Conservation (phyloP, 1,140 invertebrate species). For the Neoseiulus cucumeris region DNA sequence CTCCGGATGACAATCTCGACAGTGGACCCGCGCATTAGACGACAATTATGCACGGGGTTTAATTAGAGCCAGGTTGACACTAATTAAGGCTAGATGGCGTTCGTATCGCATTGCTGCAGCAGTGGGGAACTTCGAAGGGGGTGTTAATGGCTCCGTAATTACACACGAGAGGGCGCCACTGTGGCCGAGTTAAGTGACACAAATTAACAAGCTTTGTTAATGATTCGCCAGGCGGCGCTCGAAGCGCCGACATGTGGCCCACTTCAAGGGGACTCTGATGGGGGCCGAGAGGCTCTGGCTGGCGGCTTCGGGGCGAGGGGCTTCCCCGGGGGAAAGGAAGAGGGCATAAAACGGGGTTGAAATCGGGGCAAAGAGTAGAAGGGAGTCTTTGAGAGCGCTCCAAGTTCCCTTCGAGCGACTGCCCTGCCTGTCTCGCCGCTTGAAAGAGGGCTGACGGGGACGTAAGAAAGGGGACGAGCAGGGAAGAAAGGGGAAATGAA, state of each 20-base stretch:
- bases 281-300: background rate
- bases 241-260: background rate
- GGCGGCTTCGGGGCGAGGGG: background rate
- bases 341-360: background rate
- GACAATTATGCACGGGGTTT: background rate
- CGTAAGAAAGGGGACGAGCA: no score
- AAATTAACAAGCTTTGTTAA: constrained; percentile 11
- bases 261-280: no score
- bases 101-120: background rate
- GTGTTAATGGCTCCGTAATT: constrained; percentile 12
- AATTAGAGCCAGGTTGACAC: constrained; percentile 1
- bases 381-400: constrained; percentile 5
- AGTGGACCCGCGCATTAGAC: no score
- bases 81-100: constrained; percentile 11
- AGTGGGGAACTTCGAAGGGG: background rate
- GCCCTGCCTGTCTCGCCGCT: no score
- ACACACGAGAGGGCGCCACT: constrained; percentile 10
- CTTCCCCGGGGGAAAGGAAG: background rate
- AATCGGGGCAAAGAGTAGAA: background rate
- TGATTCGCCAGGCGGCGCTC: constrained; percentile 8
- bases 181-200: constrained; percentile 7
- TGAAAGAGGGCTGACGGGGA: no score
- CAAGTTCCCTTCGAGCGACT: no score
- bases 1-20: no score
- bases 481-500: no score